phyloP scores from a whole-genome alignment of 2,113 vertebrate genomes.

The Python bivittatus region DNA sequence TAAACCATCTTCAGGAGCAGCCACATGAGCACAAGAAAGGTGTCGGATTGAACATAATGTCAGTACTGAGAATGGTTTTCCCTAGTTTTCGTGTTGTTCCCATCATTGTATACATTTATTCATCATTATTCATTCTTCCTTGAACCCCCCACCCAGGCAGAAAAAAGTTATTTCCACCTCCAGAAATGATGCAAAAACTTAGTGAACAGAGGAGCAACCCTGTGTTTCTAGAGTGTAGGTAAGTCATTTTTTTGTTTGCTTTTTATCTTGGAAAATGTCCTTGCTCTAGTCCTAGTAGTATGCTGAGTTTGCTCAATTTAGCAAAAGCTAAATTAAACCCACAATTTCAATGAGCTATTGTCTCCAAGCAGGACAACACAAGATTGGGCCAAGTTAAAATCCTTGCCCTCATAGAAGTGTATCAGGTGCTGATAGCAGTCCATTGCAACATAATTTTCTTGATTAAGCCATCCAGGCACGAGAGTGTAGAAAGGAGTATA shows the following conservation, averaged over 20 bases:
- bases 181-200: fast-evolving
- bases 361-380: not conserved
- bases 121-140: not conserved
- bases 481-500: not conserved
- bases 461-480: not conserved
- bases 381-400: not conserved
- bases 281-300: not conserved
- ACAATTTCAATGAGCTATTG: not conserved
- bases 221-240: conserved; percentile 18
- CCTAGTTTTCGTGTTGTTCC: not conserved
- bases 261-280: not conserved
- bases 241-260: not conserved
- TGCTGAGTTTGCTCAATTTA: not conserved
- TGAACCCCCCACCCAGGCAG: conserved; percentile 19
- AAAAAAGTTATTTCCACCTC: not conserved
- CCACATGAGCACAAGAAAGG: not conserved
- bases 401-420: not conserved
- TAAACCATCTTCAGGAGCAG: not conserved
- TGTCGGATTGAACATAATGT: not conserved
- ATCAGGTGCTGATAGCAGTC: not conserved
- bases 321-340: not conserved
- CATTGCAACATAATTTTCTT: not conserved
- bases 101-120: not conserved
- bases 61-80: not conserved
- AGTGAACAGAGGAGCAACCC: conserved; percentile 8